phyloP scores from a whole-genome alignment of 2,113 vertebrate genomes.

The Percina caprodes region DNA sequence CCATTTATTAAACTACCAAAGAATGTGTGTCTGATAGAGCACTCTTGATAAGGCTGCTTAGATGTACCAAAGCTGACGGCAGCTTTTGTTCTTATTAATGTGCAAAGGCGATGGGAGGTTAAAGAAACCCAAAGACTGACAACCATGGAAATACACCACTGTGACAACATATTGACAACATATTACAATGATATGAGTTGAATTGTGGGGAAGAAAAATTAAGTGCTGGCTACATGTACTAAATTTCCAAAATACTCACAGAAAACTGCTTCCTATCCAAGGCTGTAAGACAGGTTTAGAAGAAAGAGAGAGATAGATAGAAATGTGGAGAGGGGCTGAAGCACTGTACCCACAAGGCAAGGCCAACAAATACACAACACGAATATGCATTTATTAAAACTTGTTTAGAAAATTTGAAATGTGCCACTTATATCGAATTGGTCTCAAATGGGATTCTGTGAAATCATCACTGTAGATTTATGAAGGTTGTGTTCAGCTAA shows the following conservation, averaged over 20 bases:
- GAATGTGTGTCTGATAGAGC: not conserved
- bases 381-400: slow-evolving; percentile 44
- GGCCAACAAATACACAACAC: slow-evolving; percentile 59
- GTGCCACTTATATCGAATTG: not conserved
- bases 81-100: slow-evolving; percentile 13
- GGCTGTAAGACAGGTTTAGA: slow-evolving; percentile 83
- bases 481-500: not conserved
- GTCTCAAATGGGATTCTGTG: not conserved
- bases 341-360: slow-evolving; percentile 61
- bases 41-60: slow-evolving; percentile 27
- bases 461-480: not conserved
- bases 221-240: slow-evolving; percentile 15
- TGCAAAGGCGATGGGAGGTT: slow-evolving; percentile 29
- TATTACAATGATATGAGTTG: slow-evolving; percentile 45
- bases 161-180: slow-evolving; percentile 18
- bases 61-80: slow-evolving; percentile 24
- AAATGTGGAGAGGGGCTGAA: slow-evolving; percentile 76
- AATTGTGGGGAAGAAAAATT: slow-evolving; percentile 45
- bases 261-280: slow-evolving; percentile 83
- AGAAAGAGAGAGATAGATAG: slow-evolving; percentile 66
- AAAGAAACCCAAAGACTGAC: slow-evolving; percentile 24
- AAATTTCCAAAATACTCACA: slow-evolving; percentile 83
- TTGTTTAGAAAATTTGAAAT: not conserved
- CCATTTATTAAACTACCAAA: slow-evolving; percentile 3
- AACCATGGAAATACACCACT: slow-evolving; percentile 23